These are phyloP conservation scores for Apotomis capreana DNA, from an alignment of 2,888 invertebrate species.

Conservation along the genomic window DNA sequence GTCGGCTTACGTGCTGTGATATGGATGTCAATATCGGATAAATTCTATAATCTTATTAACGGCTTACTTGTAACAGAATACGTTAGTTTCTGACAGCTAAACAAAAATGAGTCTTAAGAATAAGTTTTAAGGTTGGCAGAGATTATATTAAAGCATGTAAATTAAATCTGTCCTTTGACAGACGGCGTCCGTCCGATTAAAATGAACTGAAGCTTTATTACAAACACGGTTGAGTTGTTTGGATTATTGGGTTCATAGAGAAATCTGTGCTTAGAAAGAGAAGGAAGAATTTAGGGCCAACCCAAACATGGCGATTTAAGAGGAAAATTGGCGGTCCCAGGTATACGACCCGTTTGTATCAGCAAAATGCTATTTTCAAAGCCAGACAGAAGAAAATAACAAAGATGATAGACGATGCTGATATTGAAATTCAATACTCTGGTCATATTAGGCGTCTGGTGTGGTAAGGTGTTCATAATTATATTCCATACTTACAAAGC, in stretches of 20 bases:
- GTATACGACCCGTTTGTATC: neutral
- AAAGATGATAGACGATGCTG: no score
- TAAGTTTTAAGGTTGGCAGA: neutral
- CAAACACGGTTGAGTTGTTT: slow-evolving; percentile 6
- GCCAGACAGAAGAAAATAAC: no score
- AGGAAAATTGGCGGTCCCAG: no score
- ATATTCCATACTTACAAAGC: no score
- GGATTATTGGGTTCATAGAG: slow-evolving; percentile 15
- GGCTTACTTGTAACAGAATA: slow-evolving; percentile 32
- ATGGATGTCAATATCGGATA: slow-evolving; percentile 40
- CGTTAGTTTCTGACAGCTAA: neutral
- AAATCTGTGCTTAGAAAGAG: neutral
- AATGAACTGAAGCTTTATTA: slow-evolving; percentile 39
- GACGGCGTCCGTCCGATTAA: slow-evolving; percentile 42
- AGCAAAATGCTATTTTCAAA: neutral
- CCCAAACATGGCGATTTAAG: neutral
- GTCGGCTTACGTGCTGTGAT: slow-evolving; percentile 32
- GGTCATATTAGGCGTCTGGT: no score
- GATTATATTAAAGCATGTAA: slow-evolving; percentile 22
- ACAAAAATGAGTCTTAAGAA: slow-evolving; percentile 11
- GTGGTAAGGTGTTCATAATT: no score
- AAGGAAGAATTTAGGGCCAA: neutral
- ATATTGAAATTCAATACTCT: no score
- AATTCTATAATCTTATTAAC: slow-evolving; percentile 40
- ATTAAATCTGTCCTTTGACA: slow-evolving; percentile 41